A percentile compares a stretch with the other conserved stretches of the same genome.
Evolutionary conservation across 1,140 invertebrate genomes (phyloP).

Genomic region (Lordiphosa stackelbergi): DNA sequence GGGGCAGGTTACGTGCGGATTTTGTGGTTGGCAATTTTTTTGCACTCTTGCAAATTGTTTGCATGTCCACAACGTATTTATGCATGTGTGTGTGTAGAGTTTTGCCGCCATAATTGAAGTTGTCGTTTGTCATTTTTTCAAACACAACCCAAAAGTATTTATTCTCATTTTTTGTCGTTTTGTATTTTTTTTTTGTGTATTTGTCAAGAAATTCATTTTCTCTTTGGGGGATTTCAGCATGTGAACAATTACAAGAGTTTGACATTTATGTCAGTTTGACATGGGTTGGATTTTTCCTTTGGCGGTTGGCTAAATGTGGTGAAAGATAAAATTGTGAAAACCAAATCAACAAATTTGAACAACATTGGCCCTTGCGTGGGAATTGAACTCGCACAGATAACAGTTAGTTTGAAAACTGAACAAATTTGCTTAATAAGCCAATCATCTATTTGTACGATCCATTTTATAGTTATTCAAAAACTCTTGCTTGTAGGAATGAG

Average conservation of each 20-base stretch:
- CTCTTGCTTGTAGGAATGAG: no score
- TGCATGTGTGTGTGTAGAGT: conserved; percentile 7
- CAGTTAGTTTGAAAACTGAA: no score
- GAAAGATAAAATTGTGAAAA: neutral
- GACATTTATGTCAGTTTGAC: conserved; percentile 44
- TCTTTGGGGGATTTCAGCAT: conserved; percentile 27
- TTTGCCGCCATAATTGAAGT: conserved; percentile 31
- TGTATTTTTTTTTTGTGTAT: neutral
- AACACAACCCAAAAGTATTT: neutral
- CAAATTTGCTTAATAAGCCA: no score
- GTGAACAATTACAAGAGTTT: conserved; percentile 40
- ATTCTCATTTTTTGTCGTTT: conserved; percentile 14
- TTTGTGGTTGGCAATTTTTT: conserved; percentile 49
- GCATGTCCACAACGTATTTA: conserved; percentile 11
- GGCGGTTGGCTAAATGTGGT: conserved; percentile 1
- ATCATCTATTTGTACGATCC: no score
- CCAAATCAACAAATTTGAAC: no score
- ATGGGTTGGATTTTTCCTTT: conserved; percentile 24
- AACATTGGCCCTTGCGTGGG: no score
- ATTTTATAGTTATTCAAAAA: no score
- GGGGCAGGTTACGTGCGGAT: conserved; percentile 29
- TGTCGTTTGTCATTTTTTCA: conserved; percentile 29
- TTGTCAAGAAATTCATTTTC: conserved; percentile 32
- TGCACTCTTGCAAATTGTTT: conserved; percentile 22
- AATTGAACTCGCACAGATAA: no score